Conservation (phyloP, 2,797 vertebrate genomes). For the Phoebastria nigripes region DNA sequence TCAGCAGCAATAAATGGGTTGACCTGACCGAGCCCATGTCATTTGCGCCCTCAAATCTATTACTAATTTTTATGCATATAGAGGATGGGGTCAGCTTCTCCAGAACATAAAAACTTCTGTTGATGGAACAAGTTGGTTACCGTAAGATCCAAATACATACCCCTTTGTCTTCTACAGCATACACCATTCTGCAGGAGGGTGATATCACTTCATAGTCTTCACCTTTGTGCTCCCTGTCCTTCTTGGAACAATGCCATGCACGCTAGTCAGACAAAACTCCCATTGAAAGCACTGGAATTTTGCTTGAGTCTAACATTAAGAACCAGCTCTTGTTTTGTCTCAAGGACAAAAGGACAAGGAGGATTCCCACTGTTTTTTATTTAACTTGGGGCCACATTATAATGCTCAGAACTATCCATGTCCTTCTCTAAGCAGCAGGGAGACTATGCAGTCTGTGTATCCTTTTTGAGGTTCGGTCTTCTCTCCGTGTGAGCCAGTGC, state of each 20-base stretch:
- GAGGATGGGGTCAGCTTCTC: background rate
- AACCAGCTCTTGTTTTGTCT: constrained; percentile 18
- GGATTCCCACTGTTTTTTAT: constrained; percentile 20
- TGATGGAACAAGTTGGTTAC: background rate
- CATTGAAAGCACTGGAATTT: constrained; percentile 6
- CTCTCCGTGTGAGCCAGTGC: background rate
- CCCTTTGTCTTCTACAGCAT: background rate
- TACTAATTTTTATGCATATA: background rate
- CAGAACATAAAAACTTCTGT: background rate
- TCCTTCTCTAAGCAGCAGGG: background rate
- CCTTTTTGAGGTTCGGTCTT: background rate
- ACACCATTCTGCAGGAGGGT: background rate
- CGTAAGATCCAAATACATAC: background rate
- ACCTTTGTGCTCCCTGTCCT: background rate
- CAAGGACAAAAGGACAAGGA: constrained; percentile 17
- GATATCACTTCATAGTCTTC: constrained; percentile 5
- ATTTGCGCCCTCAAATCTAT: background rate
- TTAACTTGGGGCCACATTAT: background rate
- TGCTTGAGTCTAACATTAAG: background rate
- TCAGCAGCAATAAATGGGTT: background rate
- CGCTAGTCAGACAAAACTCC: background rate
- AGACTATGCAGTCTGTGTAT: background rate
- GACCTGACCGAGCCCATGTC: background rate
- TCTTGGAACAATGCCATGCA: background rate
- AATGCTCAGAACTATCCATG: background rate